phyloP scores from a whole-genome alignment of 2,113 vertebrate species.

The Pheucticus melanocephalus region DNA sequence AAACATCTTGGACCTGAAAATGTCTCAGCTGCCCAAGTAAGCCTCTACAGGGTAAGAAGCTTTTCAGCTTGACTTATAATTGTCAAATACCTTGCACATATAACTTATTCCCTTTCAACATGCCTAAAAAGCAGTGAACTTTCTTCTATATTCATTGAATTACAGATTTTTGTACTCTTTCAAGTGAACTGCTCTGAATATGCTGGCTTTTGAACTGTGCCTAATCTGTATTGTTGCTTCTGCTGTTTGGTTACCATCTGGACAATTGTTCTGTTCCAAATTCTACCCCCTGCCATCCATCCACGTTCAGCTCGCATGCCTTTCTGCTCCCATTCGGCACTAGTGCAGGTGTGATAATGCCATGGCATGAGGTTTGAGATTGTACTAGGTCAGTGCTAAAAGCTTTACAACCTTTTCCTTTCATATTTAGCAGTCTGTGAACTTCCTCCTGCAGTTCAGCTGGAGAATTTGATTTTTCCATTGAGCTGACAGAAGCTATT shows the following conservation, averaged over 20 bases:
- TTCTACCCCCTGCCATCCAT: neutral
- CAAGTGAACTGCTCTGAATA: neutral
- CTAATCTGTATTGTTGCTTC: neutral
- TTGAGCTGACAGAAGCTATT: neutral
- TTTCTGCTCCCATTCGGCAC: neutral
- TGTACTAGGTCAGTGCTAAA: neutral
- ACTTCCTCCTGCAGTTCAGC: neutral
- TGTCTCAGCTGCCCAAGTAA: neutral
- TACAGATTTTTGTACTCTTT: neutral
- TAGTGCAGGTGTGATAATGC: neutral
- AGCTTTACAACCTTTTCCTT: neutral
- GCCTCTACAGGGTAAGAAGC: fast-evolving
- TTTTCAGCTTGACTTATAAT: neutral
- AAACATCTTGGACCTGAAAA: neutral
- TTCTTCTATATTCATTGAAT: neutral
- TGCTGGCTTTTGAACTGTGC: neutral
- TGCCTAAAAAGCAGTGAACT: neutral
- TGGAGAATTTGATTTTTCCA: neutral
- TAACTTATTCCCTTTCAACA: neutral
- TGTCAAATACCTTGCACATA: neutral
- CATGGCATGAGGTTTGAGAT: neutral
- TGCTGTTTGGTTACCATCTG: neutral
- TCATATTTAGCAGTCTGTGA: neutral
- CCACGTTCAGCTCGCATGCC: neutral
- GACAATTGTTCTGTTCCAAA: neutral